Evolutionary conservation across 2,888 invertebrate species (phyloP).

Genomic region (Tethea ocularis): DNA sequence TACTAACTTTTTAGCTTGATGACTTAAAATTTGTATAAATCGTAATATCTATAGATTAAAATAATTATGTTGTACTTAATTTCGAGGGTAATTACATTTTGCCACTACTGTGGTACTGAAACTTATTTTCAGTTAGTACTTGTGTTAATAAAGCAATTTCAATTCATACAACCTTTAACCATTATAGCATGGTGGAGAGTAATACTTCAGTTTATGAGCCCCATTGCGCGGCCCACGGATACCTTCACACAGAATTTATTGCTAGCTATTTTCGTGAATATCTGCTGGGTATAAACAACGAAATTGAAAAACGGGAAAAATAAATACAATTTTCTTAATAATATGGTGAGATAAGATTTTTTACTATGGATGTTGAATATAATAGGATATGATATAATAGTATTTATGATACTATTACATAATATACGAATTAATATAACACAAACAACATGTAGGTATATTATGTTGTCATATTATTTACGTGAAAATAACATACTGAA

Average conservation of each 20-base stretch:
- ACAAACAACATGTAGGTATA: too few species aligned
- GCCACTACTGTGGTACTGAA: conserved; percentile 25
- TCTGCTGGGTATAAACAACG: conserved; percentile 33
- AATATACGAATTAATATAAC: too few species aligned
- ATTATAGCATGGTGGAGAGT: conserved; percentile 43
- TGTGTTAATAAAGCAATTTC: conserved; percentile 53
- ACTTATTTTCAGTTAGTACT: conserved; percentile 34
- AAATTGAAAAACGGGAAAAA: conserved; percentile 12
- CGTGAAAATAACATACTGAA: too few species aligned
- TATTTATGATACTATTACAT: too few species aligned
- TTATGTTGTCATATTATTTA: too few species aligned
- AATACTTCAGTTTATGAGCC: conserved; percentile 41
- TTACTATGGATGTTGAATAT: too few species aligned
- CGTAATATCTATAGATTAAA: too few species aligned
- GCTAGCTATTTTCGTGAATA: conserved; percentile 41
- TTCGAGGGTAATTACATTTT: conserved; percentile 27
- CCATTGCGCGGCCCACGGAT: conserved; percentile 26
- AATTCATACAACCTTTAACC: conserved; percentile 49
- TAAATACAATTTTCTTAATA: background rate
- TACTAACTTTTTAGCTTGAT: too few species aligned
- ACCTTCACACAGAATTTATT: conserved; percentile 44
- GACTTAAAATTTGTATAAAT: too few species aligned
- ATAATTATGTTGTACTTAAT: conserved; percentile 12
- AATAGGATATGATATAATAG: too few species aligned
- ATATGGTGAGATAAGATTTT: too few species aligned